A percentile compares a stretch with the other conserved stretches of the same genome.
These are phyloP conservation scores for Chaetorhynchus papuensis DNA, from an alignment of 2,113 vertebrate genomes.

Conservation along the genomic window DNA sequence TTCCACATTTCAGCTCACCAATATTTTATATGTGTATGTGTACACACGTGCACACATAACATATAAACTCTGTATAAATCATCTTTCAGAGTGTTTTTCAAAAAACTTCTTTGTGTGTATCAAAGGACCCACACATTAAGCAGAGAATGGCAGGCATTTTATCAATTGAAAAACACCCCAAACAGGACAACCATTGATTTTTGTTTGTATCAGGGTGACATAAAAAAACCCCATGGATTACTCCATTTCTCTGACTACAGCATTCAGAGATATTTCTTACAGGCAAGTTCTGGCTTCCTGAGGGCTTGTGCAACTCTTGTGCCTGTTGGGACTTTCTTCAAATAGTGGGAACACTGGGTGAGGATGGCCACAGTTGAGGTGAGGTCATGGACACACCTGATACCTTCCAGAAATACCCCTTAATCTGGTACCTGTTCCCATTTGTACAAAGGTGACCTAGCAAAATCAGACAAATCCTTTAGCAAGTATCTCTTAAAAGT, in stretches of 20 bases:
- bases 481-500: background rate
- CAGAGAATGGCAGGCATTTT: background rate
- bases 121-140: background rate
- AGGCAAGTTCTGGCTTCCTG: background rate
- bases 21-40: background rate
- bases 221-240: background rate
- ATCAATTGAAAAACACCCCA: background rate
- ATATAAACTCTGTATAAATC: background rate
- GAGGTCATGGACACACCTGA: background rate
- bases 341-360: background rate
- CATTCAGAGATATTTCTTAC: background rate
- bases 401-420: background rate
- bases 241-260: background rate
- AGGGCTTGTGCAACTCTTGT: background rate
- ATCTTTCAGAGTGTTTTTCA: background rate
- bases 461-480: background rate
- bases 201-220: background rate
- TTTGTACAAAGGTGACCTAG: background rate
- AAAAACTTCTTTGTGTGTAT: background rate
- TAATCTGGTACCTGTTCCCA: background rate
- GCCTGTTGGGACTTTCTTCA: background rate
- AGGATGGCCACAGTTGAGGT: background rate
- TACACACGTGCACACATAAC: background rate
- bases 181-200: background rate
- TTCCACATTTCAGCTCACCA: background rate